These are phyloP conservation scores for Vulpes ferrilata DNA, from an alignment of 2,113 vertebrate genomes.

Conservation along the genomic window DNA sequence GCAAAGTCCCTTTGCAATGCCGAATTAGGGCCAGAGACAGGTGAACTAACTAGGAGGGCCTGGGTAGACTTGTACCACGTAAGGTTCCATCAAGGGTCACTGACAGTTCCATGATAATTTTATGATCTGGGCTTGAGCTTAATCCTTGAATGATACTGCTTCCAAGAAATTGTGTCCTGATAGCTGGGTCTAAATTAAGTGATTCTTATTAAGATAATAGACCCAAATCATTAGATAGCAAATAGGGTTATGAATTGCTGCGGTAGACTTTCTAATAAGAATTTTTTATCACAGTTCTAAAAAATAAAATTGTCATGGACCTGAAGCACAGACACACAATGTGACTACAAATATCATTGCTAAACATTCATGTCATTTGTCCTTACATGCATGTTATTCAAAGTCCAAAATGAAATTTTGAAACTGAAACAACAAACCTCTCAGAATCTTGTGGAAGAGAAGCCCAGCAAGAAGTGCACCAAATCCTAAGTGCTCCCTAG, in stretches of 20 bases:
- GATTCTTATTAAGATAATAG: not conserved
- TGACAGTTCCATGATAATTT: not conserved
- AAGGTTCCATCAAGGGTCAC: not conserved
- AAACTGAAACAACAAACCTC: constrained; percentile 73
- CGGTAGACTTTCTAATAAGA: not conserved
- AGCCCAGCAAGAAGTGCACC: constrained; percentile 68
- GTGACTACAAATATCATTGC: constrained; percentile 33
- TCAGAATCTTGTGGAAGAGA: constrained; percentile 79
- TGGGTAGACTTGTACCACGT: not conserved
- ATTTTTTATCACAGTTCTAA: constrained; percentile 45
- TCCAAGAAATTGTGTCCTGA: not conserved
- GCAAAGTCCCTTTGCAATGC: not conserved
- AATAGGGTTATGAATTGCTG: not conserved
- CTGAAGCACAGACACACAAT: not conserved
- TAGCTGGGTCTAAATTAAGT: not conserved
- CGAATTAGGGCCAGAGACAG: not conserved
- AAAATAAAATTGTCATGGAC: constrained; percentile 40
- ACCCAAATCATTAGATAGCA: not conserved
- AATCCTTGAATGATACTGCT: not conserved
- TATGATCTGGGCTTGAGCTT: not conserved
- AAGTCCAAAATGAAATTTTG: constrained; percentile 57
- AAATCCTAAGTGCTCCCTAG: constrained; percentile 81
- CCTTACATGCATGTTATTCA: constrained; percentile 63
- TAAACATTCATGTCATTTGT: constrained; percentile 30
- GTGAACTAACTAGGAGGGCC: not conserved